Conservation (phyloP, 2,113 vertebrate species). For the Callithrix jacchus region DNA sequence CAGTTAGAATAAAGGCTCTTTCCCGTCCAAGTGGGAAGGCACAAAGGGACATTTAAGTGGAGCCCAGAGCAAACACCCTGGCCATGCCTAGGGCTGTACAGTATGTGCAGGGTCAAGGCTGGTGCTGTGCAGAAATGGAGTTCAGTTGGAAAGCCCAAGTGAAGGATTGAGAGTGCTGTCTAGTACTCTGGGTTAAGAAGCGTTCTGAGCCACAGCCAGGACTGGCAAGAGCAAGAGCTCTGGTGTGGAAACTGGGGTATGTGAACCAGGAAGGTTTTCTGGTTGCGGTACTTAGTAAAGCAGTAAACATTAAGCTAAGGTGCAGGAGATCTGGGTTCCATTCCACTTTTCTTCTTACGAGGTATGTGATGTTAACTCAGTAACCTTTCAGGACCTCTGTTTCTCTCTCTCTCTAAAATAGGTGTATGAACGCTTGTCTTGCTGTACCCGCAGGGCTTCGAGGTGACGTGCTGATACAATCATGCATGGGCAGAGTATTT, state of each 20-base stretch:
- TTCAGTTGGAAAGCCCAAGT: not conserved
- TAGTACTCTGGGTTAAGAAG: not conserved
- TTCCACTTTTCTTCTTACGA: not conserved
- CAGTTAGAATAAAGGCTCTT: not conserved
- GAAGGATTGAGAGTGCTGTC: not conserved
- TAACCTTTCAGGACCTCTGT: not conserved
- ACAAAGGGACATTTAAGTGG: not conserved
- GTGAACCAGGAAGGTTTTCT: not conserved
- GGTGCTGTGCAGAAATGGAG: fast-evolving
- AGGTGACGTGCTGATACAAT: fast-evolving
- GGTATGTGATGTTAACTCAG: fast-evolving
- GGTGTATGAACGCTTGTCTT: fast-evolving
- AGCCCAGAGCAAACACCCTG: not conserved
- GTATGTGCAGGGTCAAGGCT: fast-evolving
- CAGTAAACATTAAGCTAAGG: not conserved
- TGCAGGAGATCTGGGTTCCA: not conserved
- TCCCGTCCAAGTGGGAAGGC: not conserved
- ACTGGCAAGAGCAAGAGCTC: not conserved
- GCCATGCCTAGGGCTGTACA: fast-evolving
- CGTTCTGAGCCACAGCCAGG: not conserved
- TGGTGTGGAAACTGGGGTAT: fast-evolving
- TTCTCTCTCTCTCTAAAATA: not conserved
- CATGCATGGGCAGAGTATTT: fast-evolving
- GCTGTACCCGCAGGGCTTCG: no score
- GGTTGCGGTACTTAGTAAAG: fast-evolving